phyloP scores from a whole-genome alignment of 1,140 invertebrate genomes.

The Nephila pilipes region DNA sequence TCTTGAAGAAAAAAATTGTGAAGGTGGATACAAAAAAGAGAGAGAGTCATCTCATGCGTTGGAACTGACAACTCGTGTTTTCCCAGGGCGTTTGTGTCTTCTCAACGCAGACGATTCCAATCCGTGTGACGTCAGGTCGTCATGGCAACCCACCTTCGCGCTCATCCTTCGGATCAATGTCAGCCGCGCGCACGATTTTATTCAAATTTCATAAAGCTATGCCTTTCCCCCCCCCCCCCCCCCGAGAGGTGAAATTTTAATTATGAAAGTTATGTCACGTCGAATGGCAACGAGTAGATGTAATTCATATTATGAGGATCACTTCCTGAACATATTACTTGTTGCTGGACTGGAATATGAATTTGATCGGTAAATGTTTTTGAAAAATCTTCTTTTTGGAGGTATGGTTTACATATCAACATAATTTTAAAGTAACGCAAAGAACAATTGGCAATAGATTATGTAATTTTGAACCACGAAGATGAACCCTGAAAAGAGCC shows the following conservation, averaged over 20 bases:
- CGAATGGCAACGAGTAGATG: background rate
- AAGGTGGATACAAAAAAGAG: too few relatives aligned
- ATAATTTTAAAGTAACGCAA: too few relatives aligned
- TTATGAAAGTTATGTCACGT: background rate
- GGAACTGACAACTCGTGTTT: conserved; percentile 35
- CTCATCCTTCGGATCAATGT: conserved; percentile 41
- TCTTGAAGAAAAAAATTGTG: background rate
- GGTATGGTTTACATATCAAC: too few relatives aligned
- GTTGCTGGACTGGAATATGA: background rate
- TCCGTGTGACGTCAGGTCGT: conserved; percentile 45
- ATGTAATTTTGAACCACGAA: too few relatives aligned
- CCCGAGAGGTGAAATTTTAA: background rate
- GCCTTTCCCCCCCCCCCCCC: background rate
- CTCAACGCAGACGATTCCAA: conserved; percentile 21
- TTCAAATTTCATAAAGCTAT: conserved; percentile 47
- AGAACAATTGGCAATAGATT: too few relatives aligned
- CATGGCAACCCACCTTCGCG: conserved; percentile 26
- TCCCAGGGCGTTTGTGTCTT: background rate
- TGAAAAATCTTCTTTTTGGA: too few relatives aligned
- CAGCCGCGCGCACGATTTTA: conserved; percentile 13
- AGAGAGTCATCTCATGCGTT: background rate
- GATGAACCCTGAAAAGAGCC: too few relatives aligned
- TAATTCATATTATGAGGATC: background rate
- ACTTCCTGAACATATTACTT: background rate
- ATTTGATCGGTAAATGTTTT: too few relatives aligned